Conservation (phyloP, 2,888 invertebrate genomes). For the Penaeus monodon region DNA sequence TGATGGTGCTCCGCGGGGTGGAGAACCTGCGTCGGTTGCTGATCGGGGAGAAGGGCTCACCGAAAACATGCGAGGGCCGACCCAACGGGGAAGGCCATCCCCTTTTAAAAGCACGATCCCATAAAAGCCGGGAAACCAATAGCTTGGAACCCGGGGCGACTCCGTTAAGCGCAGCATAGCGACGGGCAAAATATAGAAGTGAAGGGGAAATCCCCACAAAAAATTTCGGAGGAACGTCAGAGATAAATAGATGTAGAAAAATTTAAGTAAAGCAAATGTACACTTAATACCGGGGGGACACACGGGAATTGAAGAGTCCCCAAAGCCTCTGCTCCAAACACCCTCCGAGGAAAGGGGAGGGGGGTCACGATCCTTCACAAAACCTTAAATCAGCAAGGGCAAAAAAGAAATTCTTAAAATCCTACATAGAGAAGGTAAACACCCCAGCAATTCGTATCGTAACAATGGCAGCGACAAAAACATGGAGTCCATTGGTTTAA, state of each 20-base stretch:
- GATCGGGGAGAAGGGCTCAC: slow-evolving; percentile 82
- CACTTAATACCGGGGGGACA: neutral
- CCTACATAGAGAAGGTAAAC: slow-evolving; percentile 35
- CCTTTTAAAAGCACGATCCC: neutral
- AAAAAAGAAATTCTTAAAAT: slow-evolving; percentile 52
- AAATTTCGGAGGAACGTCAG: too few species aligned
- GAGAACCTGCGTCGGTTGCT: slow-evolving; percentile 82
- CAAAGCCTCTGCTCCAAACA: neutral
- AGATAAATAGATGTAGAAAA: neutral
- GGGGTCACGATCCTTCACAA: slow-evolving; percentile 37
- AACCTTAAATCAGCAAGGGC: slow-evolving; percentile 53
- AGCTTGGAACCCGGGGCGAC: too few species aligned
- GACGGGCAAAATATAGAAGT: neutral
- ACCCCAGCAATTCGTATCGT: neutral
- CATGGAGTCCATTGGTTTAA: neutral
- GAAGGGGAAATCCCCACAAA: neutral
- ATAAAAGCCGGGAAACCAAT: too few species aligned
- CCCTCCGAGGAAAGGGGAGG: slow-evolving; percentile 50
- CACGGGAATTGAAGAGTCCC: neutral
- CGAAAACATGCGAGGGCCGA: slow-evolving; percentile 73
- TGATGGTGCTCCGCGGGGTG: slow-evolving; percentile 83
- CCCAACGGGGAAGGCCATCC: neutral
- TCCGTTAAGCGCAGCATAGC: too few species aligned
- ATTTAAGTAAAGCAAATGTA: neutral
- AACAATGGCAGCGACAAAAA: neutral